These are phyloP conservation scores for Xerus rutilus DNA, from an alignment of 2,797 vertebrate species.

Conservation along the genomic window DNA sequence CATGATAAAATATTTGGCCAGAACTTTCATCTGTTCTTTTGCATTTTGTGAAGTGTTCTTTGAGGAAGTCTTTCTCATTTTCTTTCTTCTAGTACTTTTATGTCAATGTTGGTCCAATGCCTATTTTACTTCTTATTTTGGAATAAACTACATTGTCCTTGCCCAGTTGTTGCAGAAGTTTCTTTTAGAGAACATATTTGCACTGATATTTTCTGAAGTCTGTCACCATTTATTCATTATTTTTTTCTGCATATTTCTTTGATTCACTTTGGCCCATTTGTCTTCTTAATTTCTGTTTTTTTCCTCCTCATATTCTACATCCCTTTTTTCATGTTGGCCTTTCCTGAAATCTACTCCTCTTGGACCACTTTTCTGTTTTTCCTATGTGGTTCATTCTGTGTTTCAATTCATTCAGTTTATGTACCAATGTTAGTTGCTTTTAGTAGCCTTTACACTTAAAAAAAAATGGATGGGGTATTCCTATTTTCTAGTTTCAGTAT, in stretches of 20 bases:
- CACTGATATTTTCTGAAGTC: neutral
- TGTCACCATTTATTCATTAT: neutral
- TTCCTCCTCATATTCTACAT: neutral
- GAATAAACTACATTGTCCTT: neutral
- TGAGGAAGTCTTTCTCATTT: neutral
- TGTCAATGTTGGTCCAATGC: neutral
- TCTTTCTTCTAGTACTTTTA: neutral
- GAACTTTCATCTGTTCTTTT: neutral
- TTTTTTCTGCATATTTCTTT: neutral
- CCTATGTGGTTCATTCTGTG: fast-evolving
- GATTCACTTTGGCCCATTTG: neutral
- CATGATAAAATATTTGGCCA: neutral
- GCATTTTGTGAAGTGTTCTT: neutral
- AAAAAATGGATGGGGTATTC: neutral
- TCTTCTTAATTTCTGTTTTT: neutral
- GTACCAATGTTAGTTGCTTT: neutral
- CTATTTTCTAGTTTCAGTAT: conserved; percentile 6
- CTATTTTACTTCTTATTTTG: neutral
- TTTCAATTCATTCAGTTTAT: neutral
- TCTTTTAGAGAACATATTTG: neutral
- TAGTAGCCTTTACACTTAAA: neutral
- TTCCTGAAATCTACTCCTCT: neutral
- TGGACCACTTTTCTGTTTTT: neutral
- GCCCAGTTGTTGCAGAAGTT: neutral
- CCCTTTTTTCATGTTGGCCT: neutral